phyloP scores from a whole-genome alignment of 1,140 invertebrate genomes.

The Brachionus paranguensis region DNA sequence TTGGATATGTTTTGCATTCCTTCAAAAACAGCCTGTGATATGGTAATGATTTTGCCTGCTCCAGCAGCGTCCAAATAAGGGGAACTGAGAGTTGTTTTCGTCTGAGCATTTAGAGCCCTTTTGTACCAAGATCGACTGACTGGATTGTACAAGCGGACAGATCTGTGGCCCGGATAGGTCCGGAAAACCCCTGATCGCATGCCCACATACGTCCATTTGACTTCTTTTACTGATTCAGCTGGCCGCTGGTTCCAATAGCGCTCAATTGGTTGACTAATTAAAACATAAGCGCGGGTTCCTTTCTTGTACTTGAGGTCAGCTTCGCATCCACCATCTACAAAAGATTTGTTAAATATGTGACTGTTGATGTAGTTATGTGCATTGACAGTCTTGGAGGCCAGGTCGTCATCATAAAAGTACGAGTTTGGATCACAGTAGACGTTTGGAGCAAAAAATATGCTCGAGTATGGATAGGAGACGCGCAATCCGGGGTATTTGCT shows the following conservation, averaged over 20 bases:
- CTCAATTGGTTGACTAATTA: constrained; percentile 56
- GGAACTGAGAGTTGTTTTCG: constrained; percentile 56
- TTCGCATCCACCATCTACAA: constrained; percentile 42
- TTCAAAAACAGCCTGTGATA: constrained; percentile 57
- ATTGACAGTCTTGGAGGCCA: constrained; percentile 53
- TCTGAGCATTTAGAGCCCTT: constrained; percentile 50
- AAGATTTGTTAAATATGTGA: constrained; percentile 33
- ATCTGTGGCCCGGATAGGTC: constrained; percentile 56
- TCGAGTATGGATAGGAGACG: constrained; percentile 51
- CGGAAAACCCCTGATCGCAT: constrained; percentile 57
- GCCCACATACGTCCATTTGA: constrained; percentile 58
- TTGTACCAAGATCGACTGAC: constrained; percentile 56
- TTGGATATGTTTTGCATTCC: constrained; percentile 52
- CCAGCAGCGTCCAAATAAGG: constrained; percentile 57
- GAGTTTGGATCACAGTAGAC: constrained; percentile 55
- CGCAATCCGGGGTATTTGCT: constrained; percentile 47
- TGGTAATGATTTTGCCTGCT: constrained; percentile 57
- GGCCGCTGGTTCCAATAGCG: constrained; percentile 51
- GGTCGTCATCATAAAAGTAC: constrained; percentile 56
- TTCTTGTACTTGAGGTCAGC: constrained; percentile 47
- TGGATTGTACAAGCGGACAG: constrained; percentile 53
- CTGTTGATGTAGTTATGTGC: constrained; percentile 55
- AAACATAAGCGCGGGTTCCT: constrained; percentile 53
- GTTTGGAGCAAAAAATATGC: constrained; percentile 55
- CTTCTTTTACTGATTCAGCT: constrained; percentile 54